These are phyloP conservation scores for Conger conger DNA, from an alignment of 2,113 vertebrate species.

Conservation along the genomic window DNA sequence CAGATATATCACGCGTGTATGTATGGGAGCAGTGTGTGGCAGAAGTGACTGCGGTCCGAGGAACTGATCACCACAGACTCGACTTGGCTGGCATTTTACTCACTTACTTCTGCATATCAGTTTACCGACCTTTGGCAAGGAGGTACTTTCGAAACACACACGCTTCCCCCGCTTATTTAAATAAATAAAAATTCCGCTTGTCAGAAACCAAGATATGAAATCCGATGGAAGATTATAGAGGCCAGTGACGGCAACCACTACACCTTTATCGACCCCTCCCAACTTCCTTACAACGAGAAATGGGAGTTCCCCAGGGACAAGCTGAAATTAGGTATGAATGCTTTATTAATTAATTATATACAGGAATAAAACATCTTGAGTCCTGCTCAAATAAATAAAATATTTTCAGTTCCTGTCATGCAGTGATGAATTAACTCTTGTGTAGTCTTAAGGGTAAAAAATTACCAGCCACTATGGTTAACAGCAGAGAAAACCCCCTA, in stretches of 20 bases:
- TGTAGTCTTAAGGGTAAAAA: too few species aligned
- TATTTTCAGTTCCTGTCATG: not conserved
- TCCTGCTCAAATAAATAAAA: not conserved
- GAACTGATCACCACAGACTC: not conserved
- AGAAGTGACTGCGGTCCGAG: too few species aligned
- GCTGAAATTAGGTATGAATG: constrained; percentile 84
- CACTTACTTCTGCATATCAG: too few species aligned
- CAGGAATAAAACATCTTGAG: not conserved
- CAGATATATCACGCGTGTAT: too few species aligned
- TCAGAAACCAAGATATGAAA: constrained; percentile 94
- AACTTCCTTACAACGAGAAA: constrained; percentile 90
- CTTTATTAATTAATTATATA: not conserved
- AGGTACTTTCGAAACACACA: too few species aligned
- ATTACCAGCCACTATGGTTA: too few species aligned
- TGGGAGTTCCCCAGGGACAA: constrained; percentile 96
- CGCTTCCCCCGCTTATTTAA: not conserved
- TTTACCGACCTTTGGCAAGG: too few species aligned
- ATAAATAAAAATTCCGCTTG: too few species aligned
- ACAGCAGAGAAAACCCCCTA: too few species aligned
- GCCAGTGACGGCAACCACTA: constrained; percentile 88
- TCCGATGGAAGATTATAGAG: constrained; percentile 95
- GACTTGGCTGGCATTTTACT: not conserved
- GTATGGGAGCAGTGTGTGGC: too few species aligned
- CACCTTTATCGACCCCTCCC: constrained; percentile 90
- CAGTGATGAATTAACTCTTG: too few species aligned